phyloP scores from a whole-genome alignment of 2,113 vertebrate genomes.

The Brienomyrus brachyistius region DNA sequence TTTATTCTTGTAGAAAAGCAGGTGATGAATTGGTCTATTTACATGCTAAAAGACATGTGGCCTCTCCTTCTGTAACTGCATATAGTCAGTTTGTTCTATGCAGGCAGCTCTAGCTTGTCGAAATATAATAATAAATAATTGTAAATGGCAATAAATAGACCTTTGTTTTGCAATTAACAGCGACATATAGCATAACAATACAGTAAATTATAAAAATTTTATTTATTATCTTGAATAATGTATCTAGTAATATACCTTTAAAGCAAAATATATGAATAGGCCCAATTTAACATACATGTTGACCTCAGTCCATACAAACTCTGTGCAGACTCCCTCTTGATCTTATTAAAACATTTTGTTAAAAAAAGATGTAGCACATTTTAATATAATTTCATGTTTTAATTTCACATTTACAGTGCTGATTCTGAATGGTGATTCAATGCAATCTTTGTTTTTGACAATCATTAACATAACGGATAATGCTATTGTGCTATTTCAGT shows the following conservation, averaged over 20 bases:
- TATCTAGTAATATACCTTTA: neutral
- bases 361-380: neutral
- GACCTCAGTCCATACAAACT: neutral
- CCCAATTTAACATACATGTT: neutral
- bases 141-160: slow-evolving; percentile 26
- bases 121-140: slow-evolving; percentile 25
- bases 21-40: slow-evolving; percentile 98
- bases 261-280: neutral
- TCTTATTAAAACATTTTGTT: neutral
- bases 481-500: neutral
- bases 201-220: neutral
- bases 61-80: slow-evolving; percentile 25
- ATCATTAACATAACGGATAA: neutral
- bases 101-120: slow-evolving; percentile 23
- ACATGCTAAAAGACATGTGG: slow-evolving; percentile 79
- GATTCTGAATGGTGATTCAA: neutral
- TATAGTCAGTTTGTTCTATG: slow-evolving; percentile 32
- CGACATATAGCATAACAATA: neutral
- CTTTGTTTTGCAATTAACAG: neutral
- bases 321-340: neutral
- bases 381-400: neutral
- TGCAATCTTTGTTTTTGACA: neutral
- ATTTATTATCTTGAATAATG: neutral
- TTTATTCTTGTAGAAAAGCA: slow-evolving; percentile 87
- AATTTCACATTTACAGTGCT: neutral